Percentiles rank a stretch among this genome's conserved stretches.
phyloP scores from a whole-genome alignment of 2,797 vertebrate species.

The Dendrocincla tyrannina region DNA sequence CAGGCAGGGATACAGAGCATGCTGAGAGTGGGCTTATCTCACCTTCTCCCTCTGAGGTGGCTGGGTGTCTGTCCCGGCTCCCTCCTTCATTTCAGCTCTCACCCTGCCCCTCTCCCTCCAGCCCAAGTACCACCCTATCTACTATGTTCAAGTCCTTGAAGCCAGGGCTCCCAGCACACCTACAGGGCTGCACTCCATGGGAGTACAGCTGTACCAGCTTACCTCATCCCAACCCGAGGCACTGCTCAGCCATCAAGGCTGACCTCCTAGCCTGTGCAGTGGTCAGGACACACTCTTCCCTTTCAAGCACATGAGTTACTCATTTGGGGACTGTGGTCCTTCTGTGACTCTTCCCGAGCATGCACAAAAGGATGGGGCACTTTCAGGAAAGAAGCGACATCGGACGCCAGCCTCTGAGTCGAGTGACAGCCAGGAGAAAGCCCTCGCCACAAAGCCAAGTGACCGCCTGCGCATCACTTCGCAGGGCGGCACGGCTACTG shows the following conservation, averaged over 20 bases:
- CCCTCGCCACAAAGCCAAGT: not conserved
- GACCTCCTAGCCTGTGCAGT: not conserved
- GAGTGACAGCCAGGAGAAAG: not conserved
- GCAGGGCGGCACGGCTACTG: not conserved
- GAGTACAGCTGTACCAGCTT: not conserved
- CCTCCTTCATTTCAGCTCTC: not conserved
- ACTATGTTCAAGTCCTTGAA: not conserved
- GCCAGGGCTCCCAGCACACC: not conserved
- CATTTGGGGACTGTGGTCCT: fast-evolving
- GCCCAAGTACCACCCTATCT: too few species aligned
- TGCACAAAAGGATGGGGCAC: not conserved
- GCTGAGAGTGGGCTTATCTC: not conserved
- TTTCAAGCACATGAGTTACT: not conserved
- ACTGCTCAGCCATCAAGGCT: not conserved
- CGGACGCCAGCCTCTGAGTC: not conserved
- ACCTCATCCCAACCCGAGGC: not conserved
- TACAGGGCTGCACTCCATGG: not conserved
- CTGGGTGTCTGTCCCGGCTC: not conserved
- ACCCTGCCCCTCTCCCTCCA: not conserved
- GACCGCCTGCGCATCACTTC: not conserved
- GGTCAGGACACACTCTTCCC: not conserved
- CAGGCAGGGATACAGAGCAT: not conserved
- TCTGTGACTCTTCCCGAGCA: not conserved
- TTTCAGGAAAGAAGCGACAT: not conserved
- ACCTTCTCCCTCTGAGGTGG: not conserved